phyloP scores from a whole-genome alignment of 1,140 invertebrate species.

The Pseudomyrmex sp. region DNA sequence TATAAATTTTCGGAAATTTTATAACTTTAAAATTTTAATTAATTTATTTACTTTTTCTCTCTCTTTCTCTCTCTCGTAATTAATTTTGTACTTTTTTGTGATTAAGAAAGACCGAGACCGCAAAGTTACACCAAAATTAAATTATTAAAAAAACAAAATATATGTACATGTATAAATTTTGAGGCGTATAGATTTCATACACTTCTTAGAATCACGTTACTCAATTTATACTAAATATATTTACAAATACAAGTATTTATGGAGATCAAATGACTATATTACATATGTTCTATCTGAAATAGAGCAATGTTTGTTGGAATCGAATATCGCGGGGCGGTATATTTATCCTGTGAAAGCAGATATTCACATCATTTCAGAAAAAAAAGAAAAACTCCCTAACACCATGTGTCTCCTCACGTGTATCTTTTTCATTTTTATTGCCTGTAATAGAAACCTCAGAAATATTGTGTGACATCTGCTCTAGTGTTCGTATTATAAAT shows the following conservation, averaged over 20 bases:
- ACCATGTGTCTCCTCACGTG: slow-evolving; percentile 35
- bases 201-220: too few relatives aligned
- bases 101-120: too few relatives aligned
- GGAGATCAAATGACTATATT: neutral
- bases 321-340: slow-evolving; percentile 36
- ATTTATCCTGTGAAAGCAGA: slow-evolving; percentile 53
- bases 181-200: too few relatives aligned
- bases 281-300: slow-evolving; percentile 1
- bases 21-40: neutral
- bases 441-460: slow-evolving; percentile 46
- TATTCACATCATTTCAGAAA: slow-evolving; percentile 45
- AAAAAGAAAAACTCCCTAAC: slow-evolving; percentile 1
- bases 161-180: too few relatives aligned
- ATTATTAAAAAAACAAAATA: too few relatives aligned
- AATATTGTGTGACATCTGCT: slow-evolving; percentile 51
- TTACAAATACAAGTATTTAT: neutral
- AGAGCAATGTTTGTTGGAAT: slow-evolving; percentile 3
- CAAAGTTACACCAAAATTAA: too few relatives aligned
- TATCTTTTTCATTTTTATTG: slow-evolving; percentile 48
- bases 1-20: neutral
- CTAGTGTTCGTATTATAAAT: slow-evolving; percentile 36
- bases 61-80: neutral
- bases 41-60: too few relatives aligned
- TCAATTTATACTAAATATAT: too few relatives aligned
- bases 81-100: neutral